Evolutionary conservation across 2,888 invertebrate genomes (phyloP).

Genomic region (Morinoia aosen): DNA sequence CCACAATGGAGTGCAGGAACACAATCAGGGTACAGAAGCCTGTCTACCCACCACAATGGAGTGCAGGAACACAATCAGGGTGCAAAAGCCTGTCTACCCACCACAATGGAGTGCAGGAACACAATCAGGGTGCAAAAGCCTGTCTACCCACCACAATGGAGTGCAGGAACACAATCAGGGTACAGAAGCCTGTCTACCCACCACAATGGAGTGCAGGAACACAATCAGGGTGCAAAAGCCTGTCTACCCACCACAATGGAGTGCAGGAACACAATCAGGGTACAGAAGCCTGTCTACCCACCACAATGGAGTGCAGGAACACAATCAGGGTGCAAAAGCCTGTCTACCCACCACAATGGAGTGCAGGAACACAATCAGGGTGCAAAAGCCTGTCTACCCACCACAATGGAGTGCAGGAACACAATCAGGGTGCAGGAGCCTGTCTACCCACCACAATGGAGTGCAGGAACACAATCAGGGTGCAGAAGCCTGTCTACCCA

Average conservation of each 20-base stretch:
- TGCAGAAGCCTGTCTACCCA: too few relatives aligned
- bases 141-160: constrained; percentile 65
- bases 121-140: constrained; percentile 63
- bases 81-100: not conserved
- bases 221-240: too few relatives aligned
- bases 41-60: not conserved
- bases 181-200: constrained; percentile 54
- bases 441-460: too few relatives aligned
- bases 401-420: constrained; percentile 66
- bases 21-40: too few relatives aligned
- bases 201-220: too few relatives aligned
- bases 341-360: constrained; percentile 12
- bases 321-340: not conserved
- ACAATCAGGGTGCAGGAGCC: constrained; percentile 65
- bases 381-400: constrained; percentile 60
- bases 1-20: not conserved
- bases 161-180: constrained; percentile 67
- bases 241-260: not conserved
- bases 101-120: constrained; percentile 60
- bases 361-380: constrained; percentile 67
- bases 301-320: not conserved
- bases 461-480: too few relatives aligned
- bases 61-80: not conserved
- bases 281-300: not conserved
- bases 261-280: not conserved